Conservation (phyloP, 2,888 invertebrate species). For the Corbicula japonica region DNA sequence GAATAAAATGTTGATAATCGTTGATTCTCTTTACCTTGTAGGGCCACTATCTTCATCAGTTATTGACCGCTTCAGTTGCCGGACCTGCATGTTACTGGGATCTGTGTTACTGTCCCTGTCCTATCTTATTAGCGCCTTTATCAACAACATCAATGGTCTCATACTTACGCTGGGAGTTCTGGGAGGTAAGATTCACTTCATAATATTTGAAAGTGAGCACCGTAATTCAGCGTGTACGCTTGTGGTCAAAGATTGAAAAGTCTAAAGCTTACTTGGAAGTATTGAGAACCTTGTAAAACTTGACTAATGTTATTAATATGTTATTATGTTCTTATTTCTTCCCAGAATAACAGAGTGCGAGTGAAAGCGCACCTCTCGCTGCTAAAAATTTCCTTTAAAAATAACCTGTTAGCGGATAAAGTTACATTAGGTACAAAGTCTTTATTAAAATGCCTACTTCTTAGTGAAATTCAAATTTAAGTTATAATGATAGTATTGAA, state of each 20-base stretch:
- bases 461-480: too few relatives aligned
- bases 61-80: conserved; percentile 59
- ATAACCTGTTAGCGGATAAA: too few relatives aligned
- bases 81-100: conserved; percentile 59
- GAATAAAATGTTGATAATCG: background rate
- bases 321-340: background rate
- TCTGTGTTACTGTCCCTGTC: conserved; percentile 45
- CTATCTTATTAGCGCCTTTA: conserved; percentile 51
- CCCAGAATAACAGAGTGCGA: too few relatives aligned
- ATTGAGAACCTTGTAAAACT: background rate
- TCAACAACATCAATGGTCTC: conserved; percentile 45
- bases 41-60: conserved; percentile 64
- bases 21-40: conserved; percentile 30
- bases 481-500: too few relatives aligned
- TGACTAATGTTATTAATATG: background rate
- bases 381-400: too few relatives aligned
- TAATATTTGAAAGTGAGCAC: too few relatives aligned
- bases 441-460: too few relatives aligned
- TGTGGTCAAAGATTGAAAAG: too few relatives aligned
- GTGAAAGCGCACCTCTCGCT: too few relatives aligned
- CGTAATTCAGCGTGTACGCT: background rate
- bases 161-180: conserved; percentile 62
- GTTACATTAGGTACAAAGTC: too few relatives aligned
- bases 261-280: too few relatives aligned
- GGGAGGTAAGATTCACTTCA: conserved; percentile 65